phyloP scores from a whole-genome alignment of 2,113 vertebrate genomes.

The Rallus limicola region DNA sequence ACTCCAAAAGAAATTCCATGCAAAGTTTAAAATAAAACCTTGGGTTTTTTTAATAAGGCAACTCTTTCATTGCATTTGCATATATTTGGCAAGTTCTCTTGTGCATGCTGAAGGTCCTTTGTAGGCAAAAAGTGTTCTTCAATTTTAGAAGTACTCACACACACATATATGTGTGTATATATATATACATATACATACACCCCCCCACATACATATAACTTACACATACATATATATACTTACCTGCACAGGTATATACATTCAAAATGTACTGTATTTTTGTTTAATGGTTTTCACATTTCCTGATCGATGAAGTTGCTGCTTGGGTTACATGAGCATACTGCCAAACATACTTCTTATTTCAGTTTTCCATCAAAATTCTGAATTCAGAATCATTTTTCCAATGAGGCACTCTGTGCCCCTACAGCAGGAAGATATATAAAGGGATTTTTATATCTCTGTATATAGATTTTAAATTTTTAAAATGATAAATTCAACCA shows the following conservation, averaged over 20 bases:
- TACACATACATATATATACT: not conserved
- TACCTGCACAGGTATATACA: not conserved
- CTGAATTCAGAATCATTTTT: not conserved
- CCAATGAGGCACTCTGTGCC: not conserved
- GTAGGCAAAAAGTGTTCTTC: not conserved
- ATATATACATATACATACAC: not conserved
- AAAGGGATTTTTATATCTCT: not conserved
- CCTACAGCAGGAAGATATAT: not conserved
- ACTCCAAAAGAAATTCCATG: not conserved
- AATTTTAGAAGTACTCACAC: not conserved
- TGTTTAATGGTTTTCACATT: not conserved
- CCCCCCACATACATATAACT: not conserved
- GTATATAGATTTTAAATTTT: not conserved
- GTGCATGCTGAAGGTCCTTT: not conserved
- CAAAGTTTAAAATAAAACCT: not conserved
- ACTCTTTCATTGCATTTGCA: not conserved
- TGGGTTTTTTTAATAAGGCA: not conserved
- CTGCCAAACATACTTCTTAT: not conserved
- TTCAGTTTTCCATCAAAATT: not conserved
- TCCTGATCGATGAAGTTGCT: not conserved
- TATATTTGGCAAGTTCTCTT: not conserved
- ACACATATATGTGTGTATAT: too few relatives aligned
- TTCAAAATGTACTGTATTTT: not conserved
- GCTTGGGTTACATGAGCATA: rapidly evolving
- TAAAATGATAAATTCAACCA: not conserved